phyloP scores from a whole-genome alignment of 1,140 invertebrate species.

The Steinernema feltiae region DNA sequence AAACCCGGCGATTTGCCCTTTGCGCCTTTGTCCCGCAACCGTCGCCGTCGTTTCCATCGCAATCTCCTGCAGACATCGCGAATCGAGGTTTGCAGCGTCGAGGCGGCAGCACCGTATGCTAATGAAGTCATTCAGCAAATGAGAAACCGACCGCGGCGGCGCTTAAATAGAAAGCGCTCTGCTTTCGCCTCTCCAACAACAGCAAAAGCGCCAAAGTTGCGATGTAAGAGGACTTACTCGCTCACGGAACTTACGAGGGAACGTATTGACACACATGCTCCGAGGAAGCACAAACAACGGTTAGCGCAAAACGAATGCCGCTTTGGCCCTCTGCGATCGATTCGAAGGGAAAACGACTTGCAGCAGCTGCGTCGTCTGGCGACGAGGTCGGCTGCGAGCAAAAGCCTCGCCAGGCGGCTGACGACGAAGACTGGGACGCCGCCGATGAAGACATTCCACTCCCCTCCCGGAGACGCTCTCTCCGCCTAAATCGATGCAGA shows the following conservation, averaged over 20 bases:
- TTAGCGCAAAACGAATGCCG: neutral
- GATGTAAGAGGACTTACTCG: too few relatives aligned
- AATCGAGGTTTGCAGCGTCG: neutral
- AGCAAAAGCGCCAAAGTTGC: too few relatives aligned
- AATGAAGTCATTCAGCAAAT: neutral
- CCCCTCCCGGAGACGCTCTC: too few relatives aligned
- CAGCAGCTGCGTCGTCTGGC: slow-evolving; percentile 2
- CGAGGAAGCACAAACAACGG: neutral
- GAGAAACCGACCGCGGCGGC: neutral
- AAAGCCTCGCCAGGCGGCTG: too few relatives aligned
- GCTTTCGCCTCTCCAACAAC: too few relatives aligned
- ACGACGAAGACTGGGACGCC: too few relatives aligned
- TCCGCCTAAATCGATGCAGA: neutral
- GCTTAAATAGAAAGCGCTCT: neutral
- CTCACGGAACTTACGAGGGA: neutral
- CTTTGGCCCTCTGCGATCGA: slow-evolving; percentile 6
- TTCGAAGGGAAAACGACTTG: neutral
- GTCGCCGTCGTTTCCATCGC: neutral
- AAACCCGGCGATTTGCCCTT: neutral
- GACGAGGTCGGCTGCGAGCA: too few relatives aligned
- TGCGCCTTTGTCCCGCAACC: neutral
- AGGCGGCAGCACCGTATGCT: neutral
- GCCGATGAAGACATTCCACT: neutral
- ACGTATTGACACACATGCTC: neutral
- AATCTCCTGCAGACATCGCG: neutral